Conservation (phyloP, 2,797 vertebrate genomes). For the Urosaurus nigricauda region DNA sequence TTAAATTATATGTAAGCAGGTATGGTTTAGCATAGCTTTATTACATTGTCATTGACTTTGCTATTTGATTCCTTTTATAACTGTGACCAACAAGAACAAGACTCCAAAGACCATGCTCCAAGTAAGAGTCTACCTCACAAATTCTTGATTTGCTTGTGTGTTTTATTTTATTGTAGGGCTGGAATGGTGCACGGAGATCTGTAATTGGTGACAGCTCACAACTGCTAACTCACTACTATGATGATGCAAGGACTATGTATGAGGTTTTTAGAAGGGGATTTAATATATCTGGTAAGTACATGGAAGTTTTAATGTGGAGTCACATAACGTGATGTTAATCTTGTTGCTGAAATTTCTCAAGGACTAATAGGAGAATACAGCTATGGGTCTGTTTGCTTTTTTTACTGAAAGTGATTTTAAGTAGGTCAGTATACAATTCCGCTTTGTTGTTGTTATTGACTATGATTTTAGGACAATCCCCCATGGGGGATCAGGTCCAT, state of each 20-base stretch:
- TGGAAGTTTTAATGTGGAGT: not conserved
- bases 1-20: not conserved
- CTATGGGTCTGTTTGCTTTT: not conserved
- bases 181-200: conserved; percentile 87
- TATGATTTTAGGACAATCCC: not conserved
- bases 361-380: not conserved
- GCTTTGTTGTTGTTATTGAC: not conserved
- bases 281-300: conserved; percentile 90
- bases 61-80: conserved; percentile 7
- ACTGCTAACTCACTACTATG: conserved; percentile 92
- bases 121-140: not conserved
- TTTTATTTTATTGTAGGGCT: conserved; percentile 71
- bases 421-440: not conserved
- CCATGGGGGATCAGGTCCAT: not conserved
- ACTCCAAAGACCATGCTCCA: not conserved
- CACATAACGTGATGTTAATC: not conserved
- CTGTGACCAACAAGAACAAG: not conserved
- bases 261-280: conserved; percentile 95
- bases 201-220: conserved; percentile 88
- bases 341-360: not conserved
- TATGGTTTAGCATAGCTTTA: not conserved
- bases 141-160: not conserved
- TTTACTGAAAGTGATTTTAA: not conserved
- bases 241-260: conserved; percentile 95
- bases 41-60: not conserved